Percentiles rank a stretch among this genome's conserved stretches.
These are phyloP conservation scores for Coilia nasus DNA, from an alignment of 2,797 vertebrate species.

Conservation along the genomic window DNA sequence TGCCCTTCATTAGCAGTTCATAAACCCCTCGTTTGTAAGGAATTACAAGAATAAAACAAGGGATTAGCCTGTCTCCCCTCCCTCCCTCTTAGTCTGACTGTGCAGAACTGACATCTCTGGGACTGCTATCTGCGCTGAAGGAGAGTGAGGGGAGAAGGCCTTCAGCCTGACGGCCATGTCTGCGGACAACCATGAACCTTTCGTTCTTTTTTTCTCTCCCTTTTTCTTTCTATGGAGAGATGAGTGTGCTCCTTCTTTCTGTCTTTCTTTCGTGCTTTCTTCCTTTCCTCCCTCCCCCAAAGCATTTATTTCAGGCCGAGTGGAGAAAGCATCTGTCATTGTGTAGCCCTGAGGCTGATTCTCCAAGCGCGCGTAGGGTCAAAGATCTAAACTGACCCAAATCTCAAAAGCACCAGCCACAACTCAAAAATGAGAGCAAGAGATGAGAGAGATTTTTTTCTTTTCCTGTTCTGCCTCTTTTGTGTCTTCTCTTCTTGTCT, in stretches of 20 bases:
- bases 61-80: not conserved
- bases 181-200: conserved; percentile 7
- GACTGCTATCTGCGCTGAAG: not conserved
- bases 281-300: conserved; percentile 19
- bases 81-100: not conserved
- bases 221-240: not conserved
- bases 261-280: not conserved
- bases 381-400: conserved; percentile 58
- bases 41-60: conserved; percentile 23
- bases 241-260: not conserved
- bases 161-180: not conserved
- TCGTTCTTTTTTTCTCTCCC: not conserved
- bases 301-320: conserved; percentile 45
- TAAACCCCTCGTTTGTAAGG: conserved; percentile 16
- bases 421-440: not conserved
- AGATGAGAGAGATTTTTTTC: not conserved
- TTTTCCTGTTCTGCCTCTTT: not conserved
- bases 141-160: not conserved
- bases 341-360: conserved; percentile 48
- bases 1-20: conserved; percentile 19
- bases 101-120: not conserved
- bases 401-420: conserved; percentile 42
- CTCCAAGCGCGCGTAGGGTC: conserved; percentile 44
- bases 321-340: conserved; percentile 56
- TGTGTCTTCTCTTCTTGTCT: not conserved